Percentiles rank a stretch among this genome's conserved stretches.
Conservation (phyloP, 2,888 invertebrate species). For the Noctua janthina region DNA sequence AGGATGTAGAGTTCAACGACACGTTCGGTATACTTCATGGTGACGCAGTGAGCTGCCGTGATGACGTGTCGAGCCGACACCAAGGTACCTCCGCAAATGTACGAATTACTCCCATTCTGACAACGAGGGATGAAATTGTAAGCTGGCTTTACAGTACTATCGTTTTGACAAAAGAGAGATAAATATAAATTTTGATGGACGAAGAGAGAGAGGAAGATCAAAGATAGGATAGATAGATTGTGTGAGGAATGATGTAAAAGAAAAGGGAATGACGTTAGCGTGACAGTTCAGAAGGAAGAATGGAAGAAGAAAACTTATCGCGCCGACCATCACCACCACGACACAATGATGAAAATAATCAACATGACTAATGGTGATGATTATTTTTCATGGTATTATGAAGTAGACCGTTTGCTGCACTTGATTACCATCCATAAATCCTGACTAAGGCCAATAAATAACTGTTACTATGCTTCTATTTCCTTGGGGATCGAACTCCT, state of each 20-base stretch:
- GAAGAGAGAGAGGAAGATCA: not conserved
- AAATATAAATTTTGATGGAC: too few species aligned
- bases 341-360: too few species aligned
- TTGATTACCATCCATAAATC: too few species aligned
- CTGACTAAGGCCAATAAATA: too few species aligned
- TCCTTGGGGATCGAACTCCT: too few species aligned
- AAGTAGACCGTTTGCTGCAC: too few species aligned
- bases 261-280: not conserved
- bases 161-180: not conserved
- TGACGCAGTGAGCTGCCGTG: constrained; percentile 92
- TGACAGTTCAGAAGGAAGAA: not conserved
- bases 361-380: too few species aligned
- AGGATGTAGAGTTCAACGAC: constrained; percentile 80
- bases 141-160: not conserved
- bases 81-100: constrained; percentile 91
- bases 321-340: too few species aligned
- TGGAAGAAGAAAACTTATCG: not conserved
- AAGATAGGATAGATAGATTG: not conserved
- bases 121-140: not conserved
- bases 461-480: too few species aligned
- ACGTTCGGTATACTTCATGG: constrained; percentile 78
- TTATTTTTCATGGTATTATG: too few species aligned
- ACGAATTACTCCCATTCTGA: constrained; percentile 80
- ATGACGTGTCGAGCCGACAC: constrained; percentile 88
- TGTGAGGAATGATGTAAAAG: not conserved